phyloP scores from a whole-genome alignment of 2,797 vertebrate species.

The Rhincodon typus region DNA sequence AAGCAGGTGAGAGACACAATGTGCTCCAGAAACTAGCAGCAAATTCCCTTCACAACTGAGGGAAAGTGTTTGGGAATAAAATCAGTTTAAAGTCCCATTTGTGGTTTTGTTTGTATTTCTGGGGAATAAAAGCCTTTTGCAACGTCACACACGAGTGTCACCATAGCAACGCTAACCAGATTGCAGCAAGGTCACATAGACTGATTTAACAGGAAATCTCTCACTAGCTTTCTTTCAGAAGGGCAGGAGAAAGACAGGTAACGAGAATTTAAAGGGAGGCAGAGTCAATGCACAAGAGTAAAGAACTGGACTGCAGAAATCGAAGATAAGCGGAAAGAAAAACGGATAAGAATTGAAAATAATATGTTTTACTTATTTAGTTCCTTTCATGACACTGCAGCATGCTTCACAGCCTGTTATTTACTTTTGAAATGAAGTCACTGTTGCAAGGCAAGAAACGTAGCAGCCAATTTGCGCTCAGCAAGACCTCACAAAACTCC shows the following conservation, averaged over 20 bases:
- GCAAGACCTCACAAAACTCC: neutral
- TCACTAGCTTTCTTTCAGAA: neutral
- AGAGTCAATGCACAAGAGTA: neutral
- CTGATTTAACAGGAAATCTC: neutral
- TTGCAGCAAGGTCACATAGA: neutral
- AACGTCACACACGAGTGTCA: neutral
- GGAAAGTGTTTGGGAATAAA: no score
- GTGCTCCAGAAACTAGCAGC: neutral
- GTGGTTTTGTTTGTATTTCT: neutral
- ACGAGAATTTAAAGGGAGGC: neutral
- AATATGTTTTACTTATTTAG: neutral
- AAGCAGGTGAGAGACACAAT: neutral
- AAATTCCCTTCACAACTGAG: neutral
- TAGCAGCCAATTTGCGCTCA: neutral
- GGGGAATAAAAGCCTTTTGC: neutral
- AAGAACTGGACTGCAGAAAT: neutral
- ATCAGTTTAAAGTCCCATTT: neutral
- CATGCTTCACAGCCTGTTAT: neutral
- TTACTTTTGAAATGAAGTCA: neutral
- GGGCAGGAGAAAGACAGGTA: neutral
- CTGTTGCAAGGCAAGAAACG: neutral
- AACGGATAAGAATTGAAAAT: neutral
- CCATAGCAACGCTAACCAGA: neutral
- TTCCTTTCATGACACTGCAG: neutral
- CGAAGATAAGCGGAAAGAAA: neutral